A percentile compares a stretch with the other conserved stretches of the same genome.
These are phyloP conservation scores for Panorpa germanica DNA, from an alignment of 2,888 invertebrate species.

Conservation along the genomic window DNA sequence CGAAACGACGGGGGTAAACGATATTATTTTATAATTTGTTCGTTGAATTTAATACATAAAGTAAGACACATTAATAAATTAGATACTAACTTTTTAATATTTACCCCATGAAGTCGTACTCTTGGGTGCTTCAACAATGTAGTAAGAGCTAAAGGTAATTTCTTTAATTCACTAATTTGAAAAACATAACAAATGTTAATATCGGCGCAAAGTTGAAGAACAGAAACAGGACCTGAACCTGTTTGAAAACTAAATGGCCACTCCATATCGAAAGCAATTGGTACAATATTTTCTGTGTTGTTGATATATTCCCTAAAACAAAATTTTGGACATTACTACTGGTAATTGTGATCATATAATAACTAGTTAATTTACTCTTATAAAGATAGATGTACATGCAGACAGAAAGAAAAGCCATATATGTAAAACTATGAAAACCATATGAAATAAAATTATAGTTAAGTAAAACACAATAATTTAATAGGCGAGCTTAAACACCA, in stretches of 20 bases:
- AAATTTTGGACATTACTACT: too few species aligned
- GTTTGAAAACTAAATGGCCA: conserved; percentile 42
- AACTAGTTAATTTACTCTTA: too few species aligned
- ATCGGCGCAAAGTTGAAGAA: conserved; percentile 39
- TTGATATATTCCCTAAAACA: conserved; percentile 21
- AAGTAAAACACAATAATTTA: too few species aligned
- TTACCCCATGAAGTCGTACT: conserved; percentile 37
- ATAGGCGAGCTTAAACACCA: too few species aligned
- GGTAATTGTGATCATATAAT: too few species aligned
- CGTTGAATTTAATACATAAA: conserved; percentile 4
- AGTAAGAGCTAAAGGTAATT: conserved; percentile 32
- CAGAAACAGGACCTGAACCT: conserved; percentile 35
- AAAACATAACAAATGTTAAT: conserved; percentile 32
- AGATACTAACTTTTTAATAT: conserved; percentile 35
- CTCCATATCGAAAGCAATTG: conserved; percentile 44
- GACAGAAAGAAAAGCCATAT: too few species aligned
- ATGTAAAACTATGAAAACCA: too few species aligned
- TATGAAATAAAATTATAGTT: too few species aligned
- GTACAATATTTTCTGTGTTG: conserved; percentile 20
- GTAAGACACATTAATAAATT: conserved; percentile 7
- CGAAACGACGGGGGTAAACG: too few species aligned
- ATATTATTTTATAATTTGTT: too few species aligned
- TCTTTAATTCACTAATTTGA: conserved; percentile 32
- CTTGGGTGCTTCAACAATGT: conserved; percentile 33
- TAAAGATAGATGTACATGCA: too few species aligned